Evolutionary conservation across 2,888 invertebrate species (phyloP), one percentile per base, ranked within the genome.

Genomic region (Nematopogon swammerdamellus): DNA sequence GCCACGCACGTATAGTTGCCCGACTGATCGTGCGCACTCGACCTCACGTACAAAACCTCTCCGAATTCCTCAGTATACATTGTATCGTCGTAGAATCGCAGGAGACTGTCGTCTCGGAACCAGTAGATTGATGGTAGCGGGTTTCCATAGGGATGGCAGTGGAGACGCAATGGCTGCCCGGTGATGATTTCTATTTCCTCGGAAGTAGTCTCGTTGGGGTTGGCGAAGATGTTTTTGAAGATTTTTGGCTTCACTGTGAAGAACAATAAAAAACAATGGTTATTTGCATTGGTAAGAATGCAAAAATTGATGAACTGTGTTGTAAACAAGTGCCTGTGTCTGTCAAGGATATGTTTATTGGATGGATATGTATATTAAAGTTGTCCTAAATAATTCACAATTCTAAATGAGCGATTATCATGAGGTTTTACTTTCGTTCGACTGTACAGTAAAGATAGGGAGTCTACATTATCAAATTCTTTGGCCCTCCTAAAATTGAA

Each of bases 1-100:
- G 85, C 85, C 19, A 81, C 73, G 60, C 86, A 86, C 0, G 76
- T 80, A 58, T 85, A 86, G 49, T 77, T 81, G 1, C 85, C 86
- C 1, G 67, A 57, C 45, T 79, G 75, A 11, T 67, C 64, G 2
- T 57, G 55, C 18, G 49, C 16, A 0, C 74, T 72, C n/a, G 58
- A 60, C 45, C 59, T 63, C 2, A 67, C 64, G 0, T 62, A 60
- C 3, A 81, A 58, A 2, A 75, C 63, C 52, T 77, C 72, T 0
- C 76, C 73, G 44, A 65, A 72, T 11, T 76, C 74, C 1, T 61
- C 59, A 0, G 69, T 66, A 1, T 68, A 59, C 70, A 76, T 71
- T 1, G 59, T 63, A 1, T 70, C 67, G 49, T 80, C 82, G 53
- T 81, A 83, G 46, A 80, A 66, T 70, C 83, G 59, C 11, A 80